Percentiles rank a stretch among this genome's conserved stretches.
phyloP scores from a whole-genome alignment of 2,888 invertebrate genomes.

The Druceiella hillmani region DNA sequence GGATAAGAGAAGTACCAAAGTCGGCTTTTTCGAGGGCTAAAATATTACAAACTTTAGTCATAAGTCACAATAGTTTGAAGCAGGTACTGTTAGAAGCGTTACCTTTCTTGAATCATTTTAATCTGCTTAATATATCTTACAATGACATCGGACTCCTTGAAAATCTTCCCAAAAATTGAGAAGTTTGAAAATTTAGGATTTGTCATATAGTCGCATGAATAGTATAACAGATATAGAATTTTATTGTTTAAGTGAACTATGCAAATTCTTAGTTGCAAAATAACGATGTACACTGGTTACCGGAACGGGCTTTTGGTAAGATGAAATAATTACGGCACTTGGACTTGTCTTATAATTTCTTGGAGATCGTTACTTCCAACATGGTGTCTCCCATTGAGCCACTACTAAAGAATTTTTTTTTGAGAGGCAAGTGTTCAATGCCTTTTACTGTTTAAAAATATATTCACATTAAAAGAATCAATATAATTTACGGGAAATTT shows the following conservation, averaged over 20 bases:
- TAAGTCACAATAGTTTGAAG: constrained; percentile 77
- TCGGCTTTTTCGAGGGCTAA: constrained; percentile 74
- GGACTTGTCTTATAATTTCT: constrained; percentile 76
- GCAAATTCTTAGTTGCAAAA: constrained; percentile 74
- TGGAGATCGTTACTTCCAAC: constrained; percentile 72
- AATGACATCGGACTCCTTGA: constrained; percentile 79
- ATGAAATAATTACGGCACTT: constrained; percentile 71
- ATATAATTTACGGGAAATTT: too few relatives aligned
- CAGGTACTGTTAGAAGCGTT: constrained; percentile 77
- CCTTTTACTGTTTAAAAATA: too few relatives aligned
- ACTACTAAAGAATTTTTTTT: constrained; percentile 70
- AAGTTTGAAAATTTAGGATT: constrained; percentile 71
- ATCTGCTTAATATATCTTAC: constrained; percentile 76
- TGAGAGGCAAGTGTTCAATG: constrained; percentile 88
- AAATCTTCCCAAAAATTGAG: constrained; percentile 73
- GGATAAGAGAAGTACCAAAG: constrained; percentile 73
- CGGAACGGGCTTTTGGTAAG: constrained; percentile 72
- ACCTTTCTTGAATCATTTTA: constrained; percentile 74
- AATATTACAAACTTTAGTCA: constrained; percentile 71
- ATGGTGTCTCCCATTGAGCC: constrained; percentile 77
- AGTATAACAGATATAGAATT: constrained; percentile 73
- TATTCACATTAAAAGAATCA: too few relatives aligned
- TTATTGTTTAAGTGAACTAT: constrained; percentile 68
- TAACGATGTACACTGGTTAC: constrained; percentile 77
- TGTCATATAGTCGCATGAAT: constrained; percentile 78